Evolutionary conservation across 2,797 vertebrate genomes (phyloP).

Genomic region (Lepus townsendii): DNA sequence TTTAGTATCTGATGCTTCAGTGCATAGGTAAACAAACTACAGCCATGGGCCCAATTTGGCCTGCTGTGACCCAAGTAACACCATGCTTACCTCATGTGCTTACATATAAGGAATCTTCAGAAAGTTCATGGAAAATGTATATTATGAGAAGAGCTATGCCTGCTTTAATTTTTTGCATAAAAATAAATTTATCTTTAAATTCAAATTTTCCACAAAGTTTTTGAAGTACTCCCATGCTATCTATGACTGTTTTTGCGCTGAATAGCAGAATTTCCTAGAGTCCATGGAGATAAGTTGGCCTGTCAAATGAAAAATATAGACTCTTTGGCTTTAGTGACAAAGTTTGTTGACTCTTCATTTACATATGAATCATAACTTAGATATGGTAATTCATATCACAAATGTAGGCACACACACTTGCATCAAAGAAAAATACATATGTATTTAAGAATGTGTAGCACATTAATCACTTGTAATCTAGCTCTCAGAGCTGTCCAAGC

Average conservation of each 20-base stretch:
- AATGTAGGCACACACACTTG: not conserved
- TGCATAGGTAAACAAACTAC: not conserved
- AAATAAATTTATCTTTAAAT: too few species aligned
- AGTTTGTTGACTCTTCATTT: not conserved
- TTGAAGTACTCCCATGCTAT: too few species aligned
- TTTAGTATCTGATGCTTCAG: not conserved
- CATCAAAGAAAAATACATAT: not conserved
- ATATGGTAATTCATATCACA: not conserved
- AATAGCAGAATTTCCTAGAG: not conserved
- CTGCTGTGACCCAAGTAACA: not conserved
- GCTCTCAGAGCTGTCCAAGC: not conserved
- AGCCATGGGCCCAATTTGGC: not conserved
- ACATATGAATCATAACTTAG: not conserved
- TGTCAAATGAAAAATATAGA: not conserved
- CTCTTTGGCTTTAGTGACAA: not conserved
- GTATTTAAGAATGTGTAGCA: not conserved
- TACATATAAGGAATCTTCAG: too few species aligned
- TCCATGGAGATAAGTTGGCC: not conserved
- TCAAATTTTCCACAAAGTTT: too few species aligned
- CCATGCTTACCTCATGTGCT: accelerated
- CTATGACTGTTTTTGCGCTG: not conserved
- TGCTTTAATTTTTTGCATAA: too few species aligned
- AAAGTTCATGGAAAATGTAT: too few species aligned
- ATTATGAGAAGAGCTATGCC: too few species aligned
- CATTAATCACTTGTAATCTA: not conserved